Percentiles rank a stretch among this genome's conserved stretches.
phyloP scores from a whole-genome alignment of 1,140 invertebrate species.

The Aphaenogaster ashmeadi region DNA sequence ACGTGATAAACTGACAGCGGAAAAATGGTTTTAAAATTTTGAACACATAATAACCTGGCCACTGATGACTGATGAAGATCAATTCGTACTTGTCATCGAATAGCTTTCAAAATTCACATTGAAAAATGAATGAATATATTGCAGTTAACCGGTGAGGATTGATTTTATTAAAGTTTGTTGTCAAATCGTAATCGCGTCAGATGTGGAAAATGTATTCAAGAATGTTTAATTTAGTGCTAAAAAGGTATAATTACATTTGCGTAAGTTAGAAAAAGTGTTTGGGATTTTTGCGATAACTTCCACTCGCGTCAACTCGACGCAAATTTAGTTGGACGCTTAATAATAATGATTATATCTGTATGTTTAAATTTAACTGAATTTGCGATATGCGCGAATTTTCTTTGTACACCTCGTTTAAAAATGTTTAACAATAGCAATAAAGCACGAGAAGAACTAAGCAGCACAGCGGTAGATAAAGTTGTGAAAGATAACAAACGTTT shows the following conservation, averaged over 20 bases:
- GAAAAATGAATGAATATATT: background rate
- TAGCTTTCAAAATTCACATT: slow-evolving; percentile 25
- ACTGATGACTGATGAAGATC: slow-evolving; percentile 16
- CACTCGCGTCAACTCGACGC: background rate
- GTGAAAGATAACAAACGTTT: slow-evolving; percentile 62
- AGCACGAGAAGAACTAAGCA: slow-evolving; percentile 33
- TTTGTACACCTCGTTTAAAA: slow-evolving; percentile 4
- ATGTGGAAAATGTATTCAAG: background rate
- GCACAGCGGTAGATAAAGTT: slow-evolving; percentile 29
- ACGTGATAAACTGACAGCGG: background rate
- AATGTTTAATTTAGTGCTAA: background rate
- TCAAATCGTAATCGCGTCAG: background rate
- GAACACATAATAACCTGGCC: slow-evolving; percentile 22
- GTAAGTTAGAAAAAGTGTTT: background rate
- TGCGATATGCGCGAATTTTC: background rate
- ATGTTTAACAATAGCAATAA: slow-evolving; percentile 59
- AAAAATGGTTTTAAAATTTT: slow-evolving; percentile 23
- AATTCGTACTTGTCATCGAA: slow-evolving; percentile 15
- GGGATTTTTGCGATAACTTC: background rate
- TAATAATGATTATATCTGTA: background rate
- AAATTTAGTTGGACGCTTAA: background rate
- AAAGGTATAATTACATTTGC: slow-evolving; percentile 16
- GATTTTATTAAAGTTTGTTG: background rate
- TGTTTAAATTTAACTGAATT: slow-evolving; percentile 4
- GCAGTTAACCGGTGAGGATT: background rate